Percentiles rank a stretch among this genome's conserved stretches.
These are phyloP conservation scores for Dendrophyllia cribrosa DNA, from an alignment of 64 coral and sea anemone species.

Conservation along the genomic window DNA sequence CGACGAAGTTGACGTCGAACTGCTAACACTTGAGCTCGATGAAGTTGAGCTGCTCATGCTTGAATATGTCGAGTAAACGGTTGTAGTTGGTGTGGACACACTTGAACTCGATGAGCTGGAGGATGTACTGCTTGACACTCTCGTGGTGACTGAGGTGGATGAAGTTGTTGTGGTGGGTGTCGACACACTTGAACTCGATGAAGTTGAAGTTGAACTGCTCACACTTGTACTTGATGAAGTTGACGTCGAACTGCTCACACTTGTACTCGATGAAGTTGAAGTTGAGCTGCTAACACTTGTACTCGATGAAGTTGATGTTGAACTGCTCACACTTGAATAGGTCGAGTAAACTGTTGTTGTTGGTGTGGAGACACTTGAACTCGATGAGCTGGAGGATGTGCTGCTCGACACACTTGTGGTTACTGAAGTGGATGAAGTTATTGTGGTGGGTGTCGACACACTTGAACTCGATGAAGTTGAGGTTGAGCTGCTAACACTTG, in stretches of 20 bases:
- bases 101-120: background rate
- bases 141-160: background rate
- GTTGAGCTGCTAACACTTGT: background rate
- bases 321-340: background rate
- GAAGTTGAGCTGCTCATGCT: background rate
- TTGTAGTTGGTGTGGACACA: conserved; percentile 14
- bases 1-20: background rate
- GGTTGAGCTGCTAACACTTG: background rate
- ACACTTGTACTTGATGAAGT: background rate
- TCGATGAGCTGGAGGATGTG: conserved; percentile 8
- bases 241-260: conserved; percentile 7
- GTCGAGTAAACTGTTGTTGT: conserved; percentile 40
- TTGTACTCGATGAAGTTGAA: background rate
- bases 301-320: conserved; percentile 16
- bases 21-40: background rate
- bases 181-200: background rate
- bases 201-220: background rate
- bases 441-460: conserved; percentile 16
- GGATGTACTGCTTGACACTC: conserved; percentile 11
- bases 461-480: conserved; percentile 6
- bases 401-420: conserved; percentile 27
- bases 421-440: background rate
- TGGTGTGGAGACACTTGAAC: conserved; percentile 32
- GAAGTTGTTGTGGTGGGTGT: background rate
- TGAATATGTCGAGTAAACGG: background rate